phyloP scores from a whole-genome alignment of 2,888 invertebrate genomes.

The Argyresthia albistria region DNA sequence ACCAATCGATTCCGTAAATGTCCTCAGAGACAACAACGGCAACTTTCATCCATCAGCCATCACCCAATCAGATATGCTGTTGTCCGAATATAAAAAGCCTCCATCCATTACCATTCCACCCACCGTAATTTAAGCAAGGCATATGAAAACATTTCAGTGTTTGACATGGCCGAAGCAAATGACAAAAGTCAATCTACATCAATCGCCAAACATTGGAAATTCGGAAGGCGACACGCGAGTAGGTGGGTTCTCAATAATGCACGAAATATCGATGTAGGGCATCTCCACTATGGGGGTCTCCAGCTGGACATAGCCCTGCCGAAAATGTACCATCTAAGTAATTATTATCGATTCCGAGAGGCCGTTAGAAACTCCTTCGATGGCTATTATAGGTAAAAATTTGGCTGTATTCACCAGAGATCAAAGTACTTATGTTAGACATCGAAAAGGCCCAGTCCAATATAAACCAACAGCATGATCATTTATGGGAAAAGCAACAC shows the following conservation, averaged over 20 bases:
- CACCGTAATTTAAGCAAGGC: constrained; percentile 56
- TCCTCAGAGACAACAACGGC: constrained; percentile 41
- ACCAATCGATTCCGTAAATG: constrained; percentile 26
- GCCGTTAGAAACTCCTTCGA: no score
- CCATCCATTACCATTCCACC: constrained; percentile 55
- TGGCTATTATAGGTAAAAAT: not conserved
- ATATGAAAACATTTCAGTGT: constrained; percentile 66
- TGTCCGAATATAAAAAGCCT: constrained; percentile 46
- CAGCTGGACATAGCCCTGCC: constrained; percentile 26
- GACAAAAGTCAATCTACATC: constrained; percentile 73
- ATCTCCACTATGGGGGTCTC: constrained; percentile 34
- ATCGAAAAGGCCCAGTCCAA: no score
- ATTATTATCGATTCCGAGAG: not conserved
- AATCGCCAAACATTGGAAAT: constrained; percentile 72
- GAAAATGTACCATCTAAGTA: constrained; percentile 12
- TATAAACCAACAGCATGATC: no score
- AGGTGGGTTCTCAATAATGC: constrained; percentile 51
- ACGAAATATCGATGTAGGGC: constrained; percentile 69
- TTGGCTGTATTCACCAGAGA: not conserved
- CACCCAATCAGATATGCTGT: constrained; percentile 53
- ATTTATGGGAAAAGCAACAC: no score
- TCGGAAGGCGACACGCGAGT: constrained; percentile 67
- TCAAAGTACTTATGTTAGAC: not conserved
- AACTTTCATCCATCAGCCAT: constrained; percentile 50
- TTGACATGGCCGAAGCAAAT: constrained; percentile 65